Conservation (phyloP, 2,113 vertebrate species). For the Oreochromis aureus region DNA sequence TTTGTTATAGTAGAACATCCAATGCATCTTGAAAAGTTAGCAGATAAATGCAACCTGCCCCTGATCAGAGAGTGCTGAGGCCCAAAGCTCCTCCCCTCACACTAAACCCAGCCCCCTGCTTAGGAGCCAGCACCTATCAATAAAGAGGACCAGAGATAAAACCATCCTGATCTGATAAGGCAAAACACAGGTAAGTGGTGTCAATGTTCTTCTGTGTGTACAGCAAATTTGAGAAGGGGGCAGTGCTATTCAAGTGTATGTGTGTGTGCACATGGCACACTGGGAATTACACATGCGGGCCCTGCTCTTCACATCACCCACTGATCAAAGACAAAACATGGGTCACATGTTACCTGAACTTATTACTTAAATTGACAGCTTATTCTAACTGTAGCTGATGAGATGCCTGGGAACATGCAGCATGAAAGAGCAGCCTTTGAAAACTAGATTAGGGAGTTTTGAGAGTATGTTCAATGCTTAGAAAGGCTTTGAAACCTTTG, state of each 20-base stretch:
- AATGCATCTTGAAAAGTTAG: not conserved
- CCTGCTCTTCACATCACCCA: constrained; percentile 31
- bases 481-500: constrained; percentile 13
- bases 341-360: constrained; percentile 55
- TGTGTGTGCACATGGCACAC: constrained; percentile 30
- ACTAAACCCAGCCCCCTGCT: constrained; percentile 32
- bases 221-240: constrained; percentile 12
- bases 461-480: not conserved
- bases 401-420: constrained; percentile 19
- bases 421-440: not conserved
- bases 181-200: constrained; percentile 23
- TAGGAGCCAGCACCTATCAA: constrained; percentile 41
- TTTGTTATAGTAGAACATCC: not conserved
- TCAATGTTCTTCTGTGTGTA: not conserved
- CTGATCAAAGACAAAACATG: constrained; percentile 46
- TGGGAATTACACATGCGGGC: constrained; percentile 32
- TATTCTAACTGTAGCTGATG: constrained; percentile 16
- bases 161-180: constrained; percentile 35
- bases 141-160: constrained; percentile 7
- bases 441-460: constrained; percentile 30
- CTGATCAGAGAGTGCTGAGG: not conserved
- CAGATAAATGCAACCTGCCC: not conserved
- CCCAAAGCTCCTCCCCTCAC: constrained; percentile 30
- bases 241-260: not conserved
- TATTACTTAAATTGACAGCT: constrained; percentile 41